Evolutionary conservation across 2,888 invertebrate species (phyloP).

Genomic region (Orthosia gothica): DNA sequence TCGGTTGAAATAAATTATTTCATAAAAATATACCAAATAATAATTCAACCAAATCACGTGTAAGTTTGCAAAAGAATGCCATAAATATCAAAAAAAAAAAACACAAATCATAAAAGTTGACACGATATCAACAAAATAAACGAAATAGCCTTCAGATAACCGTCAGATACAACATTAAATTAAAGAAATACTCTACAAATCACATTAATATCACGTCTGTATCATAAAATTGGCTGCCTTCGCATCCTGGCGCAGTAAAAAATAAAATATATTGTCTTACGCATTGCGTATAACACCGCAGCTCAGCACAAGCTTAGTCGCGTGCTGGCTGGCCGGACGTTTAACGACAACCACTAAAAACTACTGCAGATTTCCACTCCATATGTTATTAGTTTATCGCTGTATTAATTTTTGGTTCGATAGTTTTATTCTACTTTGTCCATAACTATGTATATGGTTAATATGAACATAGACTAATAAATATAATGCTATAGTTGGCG

Average conservation of each 20-base stretch:
- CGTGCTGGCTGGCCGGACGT: constrained; percentile 31
- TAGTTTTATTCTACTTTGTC: constrained; percentile 1
- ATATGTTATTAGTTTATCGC: constrained; percentile 25
- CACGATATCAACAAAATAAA: constrained; percentile 7
- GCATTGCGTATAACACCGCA: constrained; percentile 55
- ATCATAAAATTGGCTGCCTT: constrained; percentile 38
- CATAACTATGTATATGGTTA: background rate
- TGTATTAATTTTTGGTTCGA: background rate
- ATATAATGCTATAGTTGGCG: background rate
- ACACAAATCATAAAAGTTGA: background rate
- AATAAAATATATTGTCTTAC: constrained; percentile 47
- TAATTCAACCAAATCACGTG: too few species aligned
- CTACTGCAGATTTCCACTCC: constrained; percentile 34
- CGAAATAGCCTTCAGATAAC: background rate
- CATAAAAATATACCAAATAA: too few species aligned
- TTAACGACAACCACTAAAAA: constrained; percentile 32
- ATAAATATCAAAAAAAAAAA: background rate
- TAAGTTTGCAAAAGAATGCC: too few species aligned
- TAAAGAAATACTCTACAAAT: constrained; percentile 29
- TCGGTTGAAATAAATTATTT: too few species aligned
- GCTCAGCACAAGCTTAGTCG: constrained; percentile 42
- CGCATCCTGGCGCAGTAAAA: constrained; percentile 28
- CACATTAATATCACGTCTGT: constrained; percentile 27
- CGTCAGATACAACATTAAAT: constrained; percentile 3
- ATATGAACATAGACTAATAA: too few species aligned